Percentiles rank a stretch among this genome's conserved stretches.
Conservation (phyloP, 2,797 vertebrate species). For the Enteromius mattozi region DNA sequence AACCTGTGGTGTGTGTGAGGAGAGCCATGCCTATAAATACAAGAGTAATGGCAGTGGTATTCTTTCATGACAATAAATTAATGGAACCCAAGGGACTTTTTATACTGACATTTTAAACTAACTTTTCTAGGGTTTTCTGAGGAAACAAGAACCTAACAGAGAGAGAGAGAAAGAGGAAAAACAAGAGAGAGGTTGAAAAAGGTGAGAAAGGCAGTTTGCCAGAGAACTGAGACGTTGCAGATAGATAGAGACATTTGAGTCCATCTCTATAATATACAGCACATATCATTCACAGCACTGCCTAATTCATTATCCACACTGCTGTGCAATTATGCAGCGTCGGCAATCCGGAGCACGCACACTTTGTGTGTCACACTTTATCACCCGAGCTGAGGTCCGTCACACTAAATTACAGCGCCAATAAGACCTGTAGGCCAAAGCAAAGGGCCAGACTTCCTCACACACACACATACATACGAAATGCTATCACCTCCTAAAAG, state of each 20-base stretch:
- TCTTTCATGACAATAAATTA: conserved; percentile 50
- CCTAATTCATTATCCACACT: conserved; percentile 66
- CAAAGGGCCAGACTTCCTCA: conserved; percentile 23
- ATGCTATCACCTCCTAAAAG: conserved; percentile 19
- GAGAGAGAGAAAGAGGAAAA: not conserved
- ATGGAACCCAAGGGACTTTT: conserved; percentile 32
- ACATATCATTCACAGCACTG: conserved; percentile 65
- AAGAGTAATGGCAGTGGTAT: conserved; percentile 46
- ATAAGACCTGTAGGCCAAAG: conserved; percentile 57
- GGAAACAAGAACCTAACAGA: conserved; percentile 43
- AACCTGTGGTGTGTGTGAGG: conserved; percentile 20
- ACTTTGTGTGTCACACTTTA: conserved; percentile 57
- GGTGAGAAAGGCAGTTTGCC: conserved; percentile 45
- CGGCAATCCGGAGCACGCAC: conserved; percentile 58
- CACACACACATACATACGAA: conserved; percentile 35
- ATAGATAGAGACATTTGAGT: conserved; percentile 56
- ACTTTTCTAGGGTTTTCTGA: conserved; percentile 32
- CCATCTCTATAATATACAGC: conserved; percentile 57
- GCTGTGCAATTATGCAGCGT: conserved; percentile 63
- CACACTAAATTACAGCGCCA: conserved; percentile 61
- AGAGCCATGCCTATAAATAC: conserved; percentile 45
- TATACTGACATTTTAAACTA: conserved; percentile 27
- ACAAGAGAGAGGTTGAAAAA: conserved; percentile 15
- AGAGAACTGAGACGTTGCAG: conserved; percentile 46
- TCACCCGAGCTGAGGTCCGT: conserved; percentile 56